Base-by-base conservation (phyloP, 2,888 invertebrate genomes). In the Drosophila lacicola region DNA sequence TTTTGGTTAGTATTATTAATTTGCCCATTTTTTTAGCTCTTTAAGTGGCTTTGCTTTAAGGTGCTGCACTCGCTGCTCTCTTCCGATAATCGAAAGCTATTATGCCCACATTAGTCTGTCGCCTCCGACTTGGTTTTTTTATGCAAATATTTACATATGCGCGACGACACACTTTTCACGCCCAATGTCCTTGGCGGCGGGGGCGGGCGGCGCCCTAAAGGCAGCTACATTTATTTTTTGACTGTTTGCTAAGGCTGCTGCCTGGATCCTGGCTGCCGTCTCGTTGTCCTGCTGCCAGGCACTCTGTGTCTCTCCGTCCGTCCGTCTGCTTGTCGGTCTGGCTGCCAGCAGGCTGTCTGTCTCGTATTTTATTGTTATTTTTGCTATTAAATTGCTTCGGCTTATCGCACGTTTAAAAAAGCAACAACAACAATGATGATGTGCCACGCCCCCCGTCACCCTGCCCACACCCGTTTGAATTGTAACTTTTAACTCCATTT, bases 401-500 rank as follows among this genome's bases (percentile, higher is more conserved):
- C 89, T 89, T 85, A 85, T 85, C 89, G 85, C 85, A 85, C 89
- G 85, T 89, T 88, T 84, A 85, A 84, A 85, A 88, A 68, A 65
- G 54, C 77, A 87, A 66, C 75, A 79, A 58, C 64, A 75, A 55
- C 60, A 55, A 61, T 51, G 62, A 60, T 71, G 62, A 64, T 68
- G 66, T 58, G 69, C 47, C 61, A 61, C 66, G 47, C 71, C 44
- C 17, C 37, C 17, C 33, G 17, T 8, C 37, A 8, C 17, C 29
- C 36, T 10, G 14, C 19, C 44, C 11, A 19, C 44, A 37, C 1
- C 57, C 70, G 49, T 84, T 85, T 82, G 89, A 88, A 85, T 89
- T 85, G 82, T 82, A 87, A 89, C 88, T 88, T 89, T 89, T 89
- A 85, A 89, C 85, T 85, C 88, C 85, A 85, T 89, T 85, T 89